phyloP scores from a whole-genome alignment of 2,113 vertebrate genomes.

The Macaca mulatta region DNA sequence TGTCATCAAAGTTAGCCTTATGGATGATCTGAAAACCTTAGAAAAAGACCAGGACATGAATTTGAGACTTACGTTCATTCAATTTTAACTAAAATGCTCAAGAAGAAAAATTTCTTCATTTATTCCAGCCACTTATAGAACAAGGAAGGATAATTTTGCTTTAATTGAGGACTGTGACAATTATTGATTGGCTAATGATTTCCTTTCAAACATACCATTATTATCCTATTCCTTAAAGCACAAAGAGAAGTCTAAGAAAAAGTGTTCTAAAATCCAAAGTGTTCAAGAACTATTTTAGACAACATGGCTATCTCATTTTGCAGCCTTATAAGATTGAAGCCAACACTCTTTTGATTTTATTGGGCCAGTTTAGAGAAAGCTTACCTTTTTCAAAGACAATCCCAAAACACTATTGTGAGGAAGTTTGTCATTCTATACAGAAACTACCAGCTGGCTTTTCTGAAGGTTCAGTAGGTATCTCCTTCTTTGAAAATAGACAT shows the following conservation, averaged over 20 bases:
- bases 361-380: not conserved
- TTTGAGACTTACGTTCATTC: not conserved
- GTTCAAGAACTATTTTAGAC: conserved; percentile 2
- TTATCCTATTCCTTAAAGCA: conserved; percentile 39
- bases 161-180: conserved; percentile 8
- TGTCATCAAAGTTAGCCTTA: not conserved
- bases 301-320: not conserved
- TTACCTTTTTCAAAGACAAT: conserved; percentile 21
- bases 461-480: not conserved
- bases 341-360: not conserved
- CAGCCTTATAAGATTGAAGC: not conserved
- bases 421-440: not conserved
- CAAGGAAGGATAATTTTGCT: not conserved
- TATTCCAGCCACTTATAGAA: not conserved
- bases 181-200: conserved; percentile 16
- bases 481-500: not conserved
- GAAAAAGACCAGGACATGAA: not conserved
- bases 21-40: not conserved
- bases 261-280: not conserved
- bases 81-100: conserved; percentile 8
- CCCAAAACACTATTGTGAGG: not conserved
- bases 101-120: not conserved
- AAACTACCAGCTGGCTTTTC: not conserved
- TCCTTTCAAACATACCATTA: conserved; percentile 53
- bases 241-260: conserved; percentile 8